Base-by-base conservation (phyloP, 2,113 vertebrate genomes). In the Gulo gulo region DNA sequence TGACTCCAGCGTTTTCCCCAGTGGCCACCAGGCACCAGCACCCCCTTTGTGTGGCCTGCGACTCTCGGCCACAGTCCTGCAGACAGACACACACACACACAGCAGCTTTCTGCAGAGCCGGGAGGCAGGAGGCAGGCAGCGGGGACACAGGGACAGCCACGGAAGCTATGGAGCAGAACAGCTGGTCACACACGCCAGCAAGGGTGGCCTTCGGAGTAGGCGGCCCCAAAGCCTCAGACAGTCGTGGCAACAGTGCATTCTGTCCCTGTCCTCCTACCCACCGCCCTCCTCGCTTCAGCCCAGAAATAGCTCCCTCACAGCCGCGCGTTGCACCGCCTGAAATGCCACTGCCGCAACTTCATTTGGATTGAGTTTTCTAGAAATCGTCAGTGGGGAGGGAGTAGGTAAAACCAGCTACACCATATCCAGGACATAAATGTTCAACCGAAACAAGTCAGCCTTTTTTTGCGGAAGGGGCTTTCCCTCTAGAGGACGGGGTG, bases 1-100 rank as follows among this genome's bases (percentile, higher is more conserved):
- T 91, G 97, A 97, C 98, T 95, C 93, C 98, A 98, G 97, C 96
- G 83, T 93, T 7, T 47, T 97, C 96, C 97, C 96, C 94, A 67
- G 96, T 11, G 95, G 93, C 97, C 93, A 52, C 96, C 39, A 97
- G 98, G 97, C 97, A 78, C 81, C 57, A 47, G 67, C 3, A 57
- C 91, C 91, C 89, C 63, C 69, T 79, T n/a, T 34, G 36, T 81
- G 88, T 39, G 34, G 36, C 15, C 34, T 3, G 31, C 0, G 0
- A 57, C 59, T 39, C 76, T 42, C 23, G 0, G 13, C 31, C 7
- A 0, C 12, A 0, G 50, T 16, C 74, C 36, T 23, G 15, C 8
- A 2, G 36, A 45, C 4, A 1, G 6, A 10, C 57, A 31, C 52
- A 55, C 47, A 31, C 52, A 18, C 42, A 24, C 91, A 12, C 55